Evolutionary conservation across 23 tunicate species (phyloP).

Genomic region (Halocynthia roretzi): DNA sequence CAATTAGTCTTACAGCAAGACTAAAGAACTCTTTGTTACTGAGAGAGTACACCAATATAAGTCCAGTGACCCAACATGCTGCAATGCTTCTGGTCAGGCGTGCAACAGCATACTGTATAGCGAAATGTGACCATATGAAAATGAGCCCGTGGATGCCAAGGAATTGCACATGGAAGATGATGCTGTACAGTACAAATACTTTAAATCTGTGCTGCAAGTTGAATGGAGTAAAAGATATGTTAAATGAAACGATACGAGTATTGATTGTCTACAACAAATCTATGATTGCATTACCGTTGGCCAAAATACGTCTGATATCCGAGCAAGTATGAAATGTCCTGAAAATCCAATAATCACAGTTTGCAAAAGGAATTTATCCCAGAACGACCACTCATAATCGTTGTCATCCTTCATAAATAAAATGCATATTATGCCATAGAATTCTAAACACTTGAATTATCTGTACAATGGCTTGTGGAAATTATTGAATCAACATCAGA

Average conservation of each 20-base stretch:
- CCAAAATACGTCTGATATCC: slow-evolving; percentile 28
- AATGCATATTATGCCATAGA: too few relatives aligned
- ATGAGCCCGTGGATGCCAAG: slow-evolving; percentile 14
- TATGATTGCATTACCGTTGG: neutral
- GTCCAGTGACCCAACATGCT: slow-evolving; percentile 7
- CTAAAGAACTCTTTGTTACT: neutral
- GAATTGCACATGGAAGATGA: neutral
- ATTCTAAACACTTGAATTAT: too few relatives aligned
- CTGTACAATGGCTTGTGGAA: too few relatives aligned
- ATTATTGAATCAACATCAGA: too few relatives aligned
- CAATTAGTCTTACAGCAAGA: neutral
- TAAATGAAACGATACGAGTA: too few relatives aligned
- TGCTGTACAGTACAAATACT: slow-evolving; percentile 2
- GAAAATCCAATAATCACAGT: slow-evolving; percentile 27
- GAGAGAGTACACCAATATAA: neutral
- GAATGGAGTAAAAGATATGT: too few relatives aligned
- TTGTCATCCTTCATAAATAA: slow-evolving; percentile 21
- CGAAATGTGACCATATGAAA: slow-evolving; percentile 16
- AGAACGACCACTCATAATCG: slow-evolving; percentile 71
- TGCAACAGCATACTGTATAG: neutral
- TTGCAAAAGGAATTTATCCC: slow-evolving; percentile 36
- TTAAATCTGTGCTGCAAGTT: slow-evolving; percentile 2
- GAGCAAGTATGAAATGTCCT: slow-evolving; percentile 41
- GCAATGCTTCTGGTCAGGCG: neutral
- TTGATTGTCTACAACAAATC: neutral